phyloP scores from a whole-genome alignment of 2,888 invertebrate genomes.

The Parnassius smintheus region DNA sequence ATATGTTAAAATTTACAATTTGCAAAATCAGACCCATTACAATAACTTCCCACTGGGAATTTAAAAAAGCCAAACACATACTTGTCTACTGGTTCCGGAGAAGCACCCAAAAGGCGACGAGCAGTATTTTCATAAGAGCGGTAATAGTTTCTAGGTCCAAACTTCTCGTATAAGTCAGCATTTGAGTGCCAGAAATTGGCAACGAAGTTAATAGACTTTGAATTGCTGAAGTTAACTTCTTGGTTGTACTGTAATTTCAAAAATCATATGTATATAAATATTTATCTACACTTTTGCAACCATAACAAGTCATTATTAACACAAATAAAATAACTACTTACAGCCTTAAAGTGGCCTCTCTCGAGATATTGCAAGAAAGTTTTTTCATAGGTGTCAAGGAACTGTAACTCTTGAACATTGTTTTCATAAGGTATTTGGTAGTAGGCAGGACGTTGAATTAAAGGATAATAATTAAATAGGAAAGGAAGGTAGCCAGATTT shows the following conservation, averaged over 20 bases:
- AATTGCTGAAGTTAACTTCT: conserved; percentile 54
- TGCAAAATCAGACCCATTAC: no score
- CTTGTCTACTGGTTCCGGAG: conserved; percentile 36
- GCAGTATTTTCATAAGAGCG: conserved; percentile 83
- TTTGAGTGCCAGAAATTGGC: conserved; percentile 74
- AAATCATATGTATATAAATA: background rate
- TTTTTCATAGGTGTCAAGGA: conserved; percentile 83
- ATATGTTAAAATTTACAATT: no score
- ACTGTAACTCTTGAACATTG: conserved; percentile 67
- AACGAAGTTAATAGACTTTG: conserved; percentile 76
- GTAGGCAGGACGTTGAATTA: conserved; percentile 74
- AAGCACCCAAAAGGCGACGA: conserved; percentile 59
- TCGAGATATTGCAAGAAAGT: conserved; percentile 72
- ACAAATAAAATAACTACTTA: conserved; percentile 51
- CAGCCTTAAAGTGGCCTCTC: conserved; percentile 82
- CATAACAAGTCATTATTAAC: background rate
- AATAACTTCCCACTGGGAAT: no score
- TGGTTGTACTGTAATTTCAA: conserved; percentile 53
- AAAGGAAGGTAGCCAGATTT: conserved; percentile 56
- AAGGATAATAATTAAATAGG: conserved; percentile 56
- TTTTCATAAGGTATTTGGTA: conserved; percentile 80
- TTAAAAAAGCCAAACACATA: conserved; percentile 21
- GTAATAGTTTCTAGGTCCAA: conserved; percentile 51
- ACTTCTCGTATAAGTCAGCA: conserved; percentile 64
- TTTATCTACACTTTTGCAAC: background rate